Conservation (phyloP, 1,140 invertebrate genomes). For the Lepidostoma basale region DNA sequence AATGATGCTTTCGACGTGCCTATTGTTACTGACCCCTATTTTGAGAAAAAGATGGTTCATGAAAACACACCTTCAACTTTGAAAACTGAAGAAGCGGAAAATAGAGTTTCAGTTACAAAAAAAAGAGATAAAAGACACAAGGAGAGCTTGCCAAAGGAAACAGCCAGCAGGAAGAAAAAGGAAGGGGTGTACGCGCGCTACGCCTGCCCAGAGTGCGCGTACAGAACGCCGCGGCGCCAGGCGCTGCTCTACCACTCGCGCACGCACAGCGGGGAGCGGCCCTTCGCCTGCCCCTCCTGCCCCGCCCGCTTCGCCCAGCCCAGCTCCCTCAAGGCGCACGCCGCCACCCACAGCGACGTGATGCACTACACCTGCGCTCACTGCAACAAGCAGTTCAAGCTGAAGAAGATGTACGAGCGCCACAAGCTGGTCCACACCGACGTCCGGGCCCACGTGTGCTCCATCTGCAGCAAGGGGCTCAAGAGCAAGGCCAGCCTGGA, state of each 20-base stretch:
- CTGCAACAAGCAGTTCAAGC: slow-evolving; percentile 99
- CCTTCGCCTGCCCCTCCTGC: slow-evolving; percentile 81
- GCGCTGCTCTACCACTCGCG: slow-evolving; percentile 90
- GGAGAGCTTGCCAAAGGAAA: too few species aligned
- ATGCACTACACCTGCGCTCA: slow-evolving; percentile 99
- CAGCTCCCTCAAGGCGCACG: slow-evolving; percentile 94
- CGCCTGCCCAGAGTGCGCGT: slow-evolving; percentile 98
- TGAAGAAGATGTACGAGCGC: slow-evolving; percentile 94
- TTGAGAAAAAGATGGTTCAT: too few species aligned
- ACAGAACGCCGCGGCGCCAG: slow-evolving; percentile 98
- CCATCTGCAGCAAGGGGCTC: slow-evolving; percentile 94
- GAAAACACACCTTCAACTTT: too few species aligned
- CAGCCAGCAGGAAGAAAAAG: too few species aligned
- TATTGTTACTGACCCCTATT: too few species aligned
- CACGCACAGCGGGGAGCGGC: slow-evolving; percentile 95
- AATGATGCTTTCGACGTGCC: slow-evolving; percentile 64
- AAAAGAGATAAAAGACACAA: too few species aligned
- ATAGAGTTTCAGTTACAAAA: too few species aligned
- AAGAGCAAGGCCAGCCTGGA: slow-evolving; percentile 93
- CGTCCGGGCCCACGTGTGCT: slow-evolving; percentile 94
- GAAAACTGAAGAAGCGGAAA: too few species aligned
- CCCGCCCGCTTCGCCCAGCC: slow-evolving; percentile 93
- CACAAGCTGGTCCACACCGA: slow-evolving; percentile 99
- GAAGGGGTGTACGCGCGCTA: slow-evolving; percentile 86
- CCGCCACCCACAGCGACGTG: slow-evolving; percentile 98